Evolutionary conservation across 2,888 invertebrate genomes (phyloP).

Genomic region (Boloria selene): DNA sequence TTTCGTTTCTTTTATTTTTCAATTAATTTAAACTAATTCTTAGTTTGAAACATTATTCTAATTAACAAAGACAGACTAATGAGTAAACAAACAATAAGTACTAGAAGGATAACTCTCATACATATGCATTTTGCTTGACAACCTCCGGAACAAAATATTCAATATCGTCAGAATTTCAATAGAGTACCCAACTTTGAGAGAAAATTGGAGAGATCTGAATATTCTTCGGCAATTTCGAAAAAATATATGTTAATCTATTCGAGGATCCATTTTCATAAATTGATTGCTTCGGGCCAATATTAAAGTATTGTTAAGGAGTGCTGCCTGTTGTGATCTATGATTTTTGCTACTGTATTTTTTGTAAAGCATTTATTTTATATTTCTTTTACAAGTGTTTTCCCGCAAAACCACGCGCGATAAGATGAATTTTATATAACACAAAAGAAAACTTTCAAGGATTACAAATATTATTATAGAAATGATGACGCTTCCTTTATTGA

Average conservation of each 20-base stretch:
- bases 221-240: conserved; percentile 70
- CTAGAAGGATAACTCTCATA: conserved; percentile 51
- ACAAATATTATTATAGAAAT: too few species aligned
- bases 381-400: background rate
- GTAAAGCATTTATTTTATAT: background rate
- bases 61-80: conserved; percentile 44
- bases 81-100: conserved; percentile 49
- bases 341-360: conserved; percentile 6
- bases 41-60: conserved; percentile 5
- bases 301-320: conserved; percentile 55
- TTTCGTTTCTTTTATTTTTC: too few species aligned
- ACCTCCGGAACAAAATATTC: conserved; percentile 63
- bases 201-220: conserved; percentile 76
- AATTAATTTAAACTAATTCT: background rate
- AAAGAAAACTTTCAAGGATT: too few species aligned
- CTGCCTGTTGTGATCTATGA: conserved; percentile 17
- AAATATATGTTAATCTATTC: conserved; percentile 75
- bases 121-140: conserved; percentile 61
- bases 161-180: conserved; percentile 65
- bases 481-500: too few species aligned
- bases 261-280: conserved; percentile 71
- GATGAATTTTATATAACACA: too few species aligned
- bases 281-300: conserved; percentile 68
- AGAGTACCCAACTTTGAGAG: conserved; percentile 66
- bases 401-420: too few species aligned